phyloP scores from a whole-genome alignment of 2,113 vertebrate species.

The Rhea pennata region DNA sequence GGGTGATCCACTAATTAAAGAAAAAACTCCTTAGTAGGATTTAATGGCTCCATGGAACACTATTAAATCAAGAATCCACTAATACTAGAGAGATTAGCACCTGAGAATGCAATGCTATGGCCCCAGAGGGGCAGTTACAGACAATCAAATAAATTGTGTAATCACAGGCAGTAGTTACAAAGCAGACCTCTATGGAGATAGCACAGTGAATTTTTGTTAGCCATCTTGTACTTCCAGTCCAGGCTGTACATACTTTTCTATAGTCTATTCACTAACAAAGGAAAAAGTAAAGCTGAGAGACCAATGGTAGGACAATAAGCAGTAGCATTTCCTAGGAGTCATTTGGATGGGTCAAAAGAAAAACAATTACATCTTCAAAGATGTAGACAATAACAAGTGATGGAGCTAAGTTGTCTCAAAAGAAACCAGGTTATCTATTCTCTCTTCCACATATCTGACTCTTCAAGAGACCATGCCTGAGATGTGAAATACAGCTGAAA shows the following conservation, averaged over 20 bases:
- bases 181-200: not conserved
- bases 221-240: not conserved
- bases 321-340: not conserved
- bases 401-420: not conserved
- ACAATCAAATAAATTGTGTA: not conserved
- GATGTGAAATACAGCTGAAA: not conserved
- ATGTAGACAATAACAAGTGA: not conserved
- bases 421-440: not conserved
- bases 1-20: conserved; percentile 5
- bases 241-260: not conserved
- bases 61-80: conserved; percentile 12
- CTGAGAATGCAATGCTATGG: not conserved
- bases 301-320: not conserved
- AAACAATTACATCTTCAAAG: not conserved
- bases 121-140: not conserved
- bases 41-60: not conserved
- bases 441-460: not conserved
- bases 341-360: not conserved
- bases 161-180: not conserved
- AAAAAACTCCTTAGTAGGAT: not conserved
- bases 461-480: not conserved
- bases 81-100: not conserved
- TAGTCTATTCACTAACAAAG: not conserved
- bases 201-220: not conserved
- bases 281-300: not conserved